Evolutionary conservation across 2,113 vertebrate species (phyloP).

Genomic region (Alectura lathami): DNA sequence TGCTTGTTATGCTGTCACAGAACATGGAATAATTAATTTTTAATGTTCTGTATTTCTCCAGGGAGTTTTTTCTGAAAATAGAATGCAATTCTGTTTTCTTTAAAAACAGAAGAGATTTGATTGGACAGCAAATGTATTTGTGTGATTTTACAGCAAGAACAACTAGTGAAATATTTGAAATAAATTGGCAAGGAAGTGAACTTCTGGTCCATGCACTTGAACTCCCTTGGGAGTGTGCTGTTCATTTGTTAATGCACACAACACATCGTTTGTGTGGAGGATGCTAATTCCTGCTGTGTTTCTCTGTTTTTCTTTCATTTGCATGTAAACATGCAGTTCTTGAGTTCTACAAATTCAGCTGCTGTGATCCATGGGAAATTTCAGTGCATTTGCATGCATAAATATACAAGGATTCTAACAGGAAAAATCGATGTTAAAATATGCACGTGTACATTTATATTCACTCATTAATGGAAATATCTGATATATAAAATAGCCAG

Average conservation of each 20-base stretch:
- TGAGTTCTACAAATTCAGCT: constrained; percentile 15
- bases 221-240: constrained; percentile 16
- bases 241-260: constrained; percentile 55
- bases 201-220: constrained; percentile 16
- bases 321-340: constrained; percentile 1
- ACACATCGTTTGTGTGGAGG: background rate
- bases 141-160: constrained; percentile 10
- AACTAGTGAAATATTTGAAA: constrained; percentile 45
- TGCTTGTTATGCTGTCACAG: background rate
- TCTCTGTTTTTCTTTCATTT: constrained; percentile 51
- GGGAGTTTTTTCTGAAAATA: constrained; percentile 8
- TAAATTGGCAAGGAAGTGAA: constrained; percentile 45
- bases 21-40: constrained; percentile 2
- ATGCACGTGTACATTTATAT: background rate
- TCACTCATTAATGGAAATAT: background rate
- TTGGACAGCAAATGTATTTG: background rate
- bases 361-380: constrained; percentile 18
- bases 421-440: background rate
- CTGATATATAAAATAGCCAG: background rate
- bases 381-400: background rate
- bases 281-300: constrained; percentile 49
- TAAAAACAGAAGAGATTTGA: background rate
- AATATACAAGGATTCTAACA: background rate
- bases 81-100: background rate
- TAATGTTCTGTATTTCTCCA: constrained; percentile 4